Evolutionary conservation across 1,140 invertebrate genomes (phyloP), one percentile per base, ranked within the genome.

Genomic region (Campodea augens): DNA sequence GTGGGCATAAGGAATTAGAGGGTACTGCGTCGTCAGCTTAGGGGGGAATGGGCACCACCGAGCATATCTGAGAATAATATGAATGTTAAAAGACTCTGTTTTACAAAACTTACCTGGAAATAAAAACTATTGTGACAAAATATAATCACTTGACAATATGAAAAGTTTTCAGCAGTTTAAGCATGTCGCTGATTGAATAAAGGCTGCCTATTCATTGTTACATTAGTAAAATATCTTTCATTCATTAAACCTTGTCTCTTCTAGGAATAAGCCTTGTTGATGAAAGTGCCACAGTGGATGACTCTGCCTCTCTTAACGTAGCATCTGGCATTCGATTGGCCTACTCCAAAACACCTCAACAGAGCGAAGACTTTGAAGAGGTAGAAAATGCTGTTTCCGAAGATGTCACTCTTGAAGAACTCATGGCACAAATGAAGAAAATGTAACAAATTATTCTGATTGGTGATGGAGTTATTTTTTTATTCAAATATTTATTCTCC

Each of bases 381-480:
- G 38, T 43, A 25, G 50, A 51, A 36, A 52, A 58, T 38, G 55
- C 59, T 25, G 64, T 62, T 25, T 53, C 51, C 5, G 57, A 56
- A 52, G 74, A 73, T 29, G 52, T 67, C 36, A 79, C 70, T 53
- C 64, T 92, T 45, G 86, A 91, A 46, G 86, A 92, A 43, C 67
- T 93, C 43, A 90, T 90, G 82, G 75, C 74, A 29, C 74, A 87
- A 65, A 83, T 92, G 81, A 88, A 90, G 68, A 70, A 72, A 15
- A 75, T 89, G 39, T 70, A 55, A 68, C 47, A 3, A 1, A 15
- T 23, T 15, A 15, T 21, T 25, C 15, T 10, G 5, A 47, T 43
- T 25, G 38, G 19, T 48, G 19, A 45, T 41, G 24, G 25, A 18
- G n/a, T n/a, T n/a, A n/a, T n/a, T n/a, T n/a, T n/a, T n/a, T n/a